Conservation (phyloP, 2,888 invertebrate genomes). For the Amiota mariae region DNA sequence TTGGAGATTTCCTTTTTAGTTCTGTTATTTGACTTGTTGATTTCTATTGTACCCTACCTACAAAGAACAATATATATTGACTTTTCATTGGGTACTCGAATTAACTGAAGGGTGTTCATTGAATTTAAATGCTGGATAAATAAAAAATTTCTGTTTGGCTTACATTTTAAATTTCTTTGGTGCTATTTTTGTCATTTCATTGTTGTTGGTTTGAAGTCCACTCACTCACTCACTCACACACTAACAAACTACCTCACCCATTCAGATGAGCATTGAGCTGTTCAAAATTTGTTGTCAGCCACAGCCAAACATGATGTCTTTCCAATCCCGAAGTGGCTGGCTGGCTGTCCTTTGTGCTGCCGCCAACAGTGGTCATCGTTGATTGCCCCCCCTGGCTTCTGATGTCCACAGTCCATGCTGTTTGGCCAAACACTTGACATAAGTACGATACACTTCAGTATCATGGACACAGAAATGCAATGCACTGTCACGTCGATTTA, state of each 20-base stretch:
- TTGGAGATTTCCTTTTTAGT: background rate
- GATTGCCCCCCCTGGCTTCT: constrained; percentile 18
- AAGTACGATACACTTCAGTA: constrained; percentile 53
- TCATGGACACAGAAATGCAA: constrained; percentile 32
- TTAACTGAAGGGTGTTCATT: background rate
- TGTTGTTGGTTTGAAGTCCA: too few relatives aligned
- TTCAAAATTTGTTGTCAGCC: constrained; percentile 47
- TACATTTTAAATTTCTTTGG: too few relatives aligned
- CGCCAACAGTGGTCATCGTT: background rate
- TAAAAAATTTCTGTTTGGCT: too few relatives aligned
- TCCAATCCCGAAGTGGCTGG: constrained; percentile 9
- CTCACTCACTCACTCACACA: background rate
- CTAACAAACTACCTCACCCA: too few relatives aligned
- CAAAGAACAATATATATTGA: background rate
- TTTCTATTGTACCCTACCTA: background rate
- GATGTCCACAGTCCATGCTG: constrained; percentile 46
- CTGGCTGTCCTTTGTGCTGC: background rate
- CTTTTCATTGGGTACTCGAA: background rate
- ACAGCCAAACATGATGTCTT: constrained; percentile 46
- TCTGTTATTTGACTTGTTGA: constrained; percentile 13
- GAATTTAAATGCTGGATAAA: background rate
- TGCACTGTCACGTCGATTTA: constrained; percentile 46
- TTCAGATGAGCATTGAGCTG: constrained; percentile 10
- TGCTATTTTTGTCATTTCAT: too few relatives aligned
- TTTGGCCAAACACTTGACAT: constrained; percentile 63